Percentiles rank a stretch among this genome's conserved stretches.
Evolutionary conservation across 2,888 invertebrate species (phyloP).

Genomic region (Sminthurides aquaticus): DNA sequence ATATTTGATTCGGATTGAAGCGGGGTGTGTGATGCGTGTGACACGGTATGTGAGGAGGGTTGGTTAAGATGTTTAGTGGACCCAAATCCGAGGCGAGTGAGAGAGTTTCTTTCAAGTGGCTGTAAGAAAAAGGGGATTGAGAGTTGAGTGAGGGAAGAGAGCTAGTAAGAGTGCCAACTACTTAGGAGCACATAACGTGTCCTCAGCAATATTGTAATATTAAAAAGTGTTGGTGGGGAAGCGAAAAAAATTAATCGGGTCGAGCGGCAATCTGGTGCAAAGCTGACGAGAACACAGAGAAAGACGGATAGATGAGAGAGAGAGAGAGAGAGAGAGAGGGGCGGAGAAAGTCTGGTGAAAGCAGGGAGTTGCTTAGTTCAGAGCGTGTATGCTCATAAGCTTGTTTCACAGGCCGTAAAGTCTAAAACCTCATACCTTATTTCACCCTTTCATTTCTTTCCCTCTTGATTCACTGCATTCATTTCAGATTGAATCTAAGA

Average conservation of each 20-base stretch:
- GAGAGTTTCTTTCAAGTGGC: constrained; percentile 4
- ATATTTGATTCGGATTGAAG: no score
- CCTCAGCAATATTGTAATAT: constrained; percentile 29
- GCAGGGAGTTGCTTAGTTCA: not conserved
- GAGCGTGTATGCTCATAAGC: not conserved
- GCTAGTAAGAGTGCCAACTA: not conserved
- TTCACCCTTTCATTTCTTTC: constrained; percentile 11
- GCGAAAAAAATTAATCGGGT: constrained; percentile 37
- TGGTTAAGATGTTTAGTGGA: no score
- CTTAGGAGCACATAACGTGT: constrained; percentile 23
- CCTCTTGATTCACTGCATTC: constrained; percentile 23
- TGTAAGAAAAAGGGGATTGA: constrained; percentile 12
- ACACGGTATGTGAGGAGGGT: no score
- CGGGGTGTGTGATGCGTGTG: no score
- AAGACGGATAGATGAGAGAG: not conserved
- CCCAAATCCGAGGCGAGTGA: no score
- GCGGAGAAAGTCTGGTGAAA: not conserved
- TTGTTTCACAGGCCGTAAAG: not conserved
- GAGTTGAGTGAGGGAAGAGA: constrained; percentile 8
- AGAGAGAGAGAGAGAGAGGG: constrained; percentile 3
- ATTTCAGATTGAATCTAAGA: constrained; percentile 20
- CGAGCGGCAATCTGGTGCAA: constrained; percentile 31
- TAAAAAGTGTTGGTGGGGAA: constrained; percentile 28
- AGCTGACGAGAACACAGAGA: not conserved
- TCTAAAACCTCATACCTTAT: not conserved